These are phyloP conservation scores for Tetragonula carbonaria DNA, from an alignment of 2,888 invertebrate genomes.

Conservation along the genomic window DNA sequence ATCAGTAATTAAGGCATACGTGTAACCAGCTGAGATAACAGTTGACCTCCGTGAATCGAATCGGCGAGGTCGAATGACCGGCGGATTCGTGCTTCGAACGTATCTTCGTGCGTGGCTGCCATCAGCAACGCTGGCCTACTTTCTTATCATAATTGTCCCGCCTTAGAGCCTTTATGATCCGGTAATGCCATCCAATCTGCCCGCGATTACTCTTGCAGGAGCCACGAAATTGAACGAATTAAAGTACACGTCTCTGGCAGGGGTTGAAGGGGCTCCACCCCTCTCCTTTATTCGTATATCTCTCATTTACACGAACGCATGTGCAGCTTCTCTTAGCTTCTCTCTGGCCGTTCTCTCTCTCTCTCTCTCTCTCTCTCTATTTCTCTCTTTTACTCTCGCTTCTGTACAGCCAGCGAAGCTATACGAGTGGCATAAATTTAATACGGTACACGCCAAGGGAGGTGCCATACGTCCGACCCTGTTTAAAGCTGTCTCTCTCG, in stretches of 20 bases:
- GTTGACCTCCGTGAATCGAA: constrained; percentile 15
- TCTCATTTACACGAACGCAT: constrained; percentile 54
- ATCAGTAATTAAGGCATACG: constrained; percentile 6
- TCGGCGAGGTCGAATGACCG: neutral
- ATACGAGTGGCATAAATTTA: constrained; percentile 79
- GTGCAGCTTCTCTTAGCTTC: constrained; percentile 23
- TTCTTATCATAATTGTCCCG: constrained; percentile 69
- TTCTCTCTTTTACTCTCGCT: neutral
- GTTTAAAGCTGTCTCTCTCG: constrained; percentile 68
- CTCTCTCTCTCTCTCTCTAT: neutral
- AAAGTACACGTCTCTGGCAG: constrained; percentile 59
- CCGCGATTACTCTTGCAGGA: constrained; percentile 67
- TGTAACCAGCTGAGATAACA: neutral
- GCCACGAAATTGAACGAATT: constrained; percentile 72
- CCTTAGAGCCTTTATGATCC: constrained; percentile 67
- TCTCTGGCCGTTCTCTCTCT: constrained; percentile 20
- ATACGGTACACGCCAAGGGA: constrained; percentile 78
- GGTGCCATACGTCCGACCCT: constrained; percentile 78
- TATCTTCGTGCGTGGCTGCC: constrained; percentile 54
- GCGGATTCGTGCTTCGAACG: constrained; percentile 18
- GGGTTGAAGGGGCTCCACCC: constrained; percentile 42
- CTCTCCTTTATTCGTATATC: constrained; percentile 36
- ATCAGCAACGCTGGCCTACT: constrained; percentile 58
- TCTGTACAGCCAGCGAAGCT: constrained; percentile 50
- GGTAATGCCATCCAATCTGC: constrained; percentile 67